A percentile compares a stretch with the other conserved stretches of the same genome.
These are phyloP conservation scores for Momotus momota DNA, from an alignment of 2,797 vertebrate species.

Conservation along the genomic window DNA sequence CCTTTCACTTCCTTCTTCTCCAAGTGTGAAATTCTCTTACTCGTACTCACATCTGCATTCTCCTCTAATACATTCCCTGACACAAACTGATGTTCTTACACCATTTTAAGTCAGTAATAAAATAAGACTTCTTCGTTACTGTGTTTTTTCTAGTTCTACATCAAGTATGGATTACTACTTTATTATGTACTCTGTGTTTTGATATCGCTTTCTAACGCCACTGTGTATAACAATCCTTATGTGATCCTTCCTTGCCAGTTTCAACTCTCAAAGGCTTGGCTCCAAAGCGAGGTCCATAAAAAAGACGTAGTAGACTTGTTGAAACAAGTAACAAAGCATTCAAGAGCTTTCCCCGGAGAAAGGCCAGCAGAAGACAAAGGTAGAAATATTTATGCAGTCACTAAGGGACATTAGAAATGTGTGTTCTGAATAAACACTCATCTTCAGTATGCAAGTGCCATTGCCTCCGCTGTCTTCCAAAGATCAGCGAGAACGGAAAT, in stretches of 20 bases:
- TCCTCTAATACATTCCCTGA: neutral
- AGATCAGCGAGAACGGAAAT: slow-evolving; percentile 65
- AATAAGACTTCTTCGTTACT: neutral
- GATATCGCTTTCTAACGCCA: neutral
- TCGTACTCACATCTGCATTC: neutral
- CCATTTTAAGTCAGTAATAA: neutral
- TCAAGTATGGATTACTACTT: neutral
- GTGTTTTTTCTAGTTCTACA: neutral
- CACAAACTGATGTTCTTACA: neutral
- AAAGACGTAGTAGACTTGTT: slow-evolving; percentile 17
- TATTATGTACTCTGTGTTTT: neutral
- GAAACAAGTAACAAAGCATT: slow-evolving; percentile 28
- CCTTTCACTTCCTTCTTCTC: neutral
- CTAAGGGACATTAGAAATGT: neutral
- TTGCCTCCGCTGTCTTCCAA: slow-evolving; percentile 35
- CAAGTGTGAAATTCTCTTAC: neutral
- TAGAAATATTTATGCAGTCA: slow-evolving; percentile 32
- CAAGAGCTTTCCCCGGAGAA: slow-evolving; percentile 19
- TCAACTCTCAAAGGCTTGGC: neutral
- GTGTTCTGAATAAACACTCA: slow-evolving; percentile 37
- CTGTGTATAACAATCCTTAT: neutral
- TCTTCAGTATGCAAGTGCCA: slow-evolving; percentile 45
- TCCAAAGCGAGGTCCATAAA: slow-evolving; percentile 1
- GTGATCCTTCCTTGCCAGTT: neutral
- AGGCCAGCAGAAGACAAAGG: neutral